Evolutionary conservation across 2,113 vertebrate species (phyloP).

Genomic region (Ornithorhynchus anatinus): DNA sequence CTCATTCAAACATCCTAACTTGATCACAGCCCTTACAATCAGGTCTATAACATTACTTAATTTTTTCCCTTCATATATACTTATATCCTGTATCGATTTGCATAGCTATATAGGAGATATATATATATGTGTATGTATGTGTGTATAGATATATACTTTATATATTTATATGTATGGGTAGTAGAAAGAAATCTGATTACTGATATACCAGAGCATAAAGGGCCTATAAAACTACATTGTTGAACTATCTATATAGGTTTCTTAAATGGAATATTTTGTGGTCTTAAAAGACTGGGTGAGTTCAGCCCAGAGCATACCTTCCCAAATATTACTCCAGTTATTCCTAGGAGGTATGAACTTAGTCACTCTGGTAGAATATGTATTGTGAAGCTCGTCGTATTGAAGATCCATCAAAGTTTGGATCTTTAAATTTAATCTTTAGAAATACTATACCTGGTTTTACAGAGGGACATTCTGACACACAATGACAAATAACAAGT

Average conservation of each 20-base stretch:
- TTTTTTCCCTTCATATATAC: too few species aligned
- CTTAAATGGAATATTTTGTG: neutral
- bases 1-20: too few species aligned
- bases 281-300: neutral
- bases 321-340: neutral
- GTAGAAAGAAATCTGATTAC: too few species aligned
- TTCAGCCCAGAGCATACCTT: neutral
- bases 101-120: too few species aligned
- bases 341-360: neutral
- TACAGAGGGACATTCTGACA: slow-evolving; percentile 5
- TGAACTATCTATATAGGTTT: neutral
- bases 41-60: too few species aligned
- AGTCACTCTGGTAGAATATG: neutral
- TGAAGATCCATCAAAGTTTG: slow-evolving; percentile 1
- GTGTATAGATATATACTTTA: too few species aligned
- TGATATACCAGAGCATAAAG: too few species aligned
- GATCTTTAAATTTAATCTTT: slow-evolving; percentile 14
- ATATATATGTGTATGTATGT: too few species aligned
- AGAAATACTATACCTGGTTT: slow-evolving; percentile 8
- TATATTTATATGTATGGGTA: too few species aligned
- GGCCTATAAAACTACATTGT: neutral
- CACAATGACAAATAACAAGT: slow-evolving; percentile 11
- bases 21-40: too few species aligned
- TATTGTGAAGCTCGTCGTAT: neutral
- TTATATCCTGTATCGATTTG: too few species aligned